phyloP scores from a whole-genome alignment of 1,140 invertebrate species.

The Dryas iulia region DNA sequence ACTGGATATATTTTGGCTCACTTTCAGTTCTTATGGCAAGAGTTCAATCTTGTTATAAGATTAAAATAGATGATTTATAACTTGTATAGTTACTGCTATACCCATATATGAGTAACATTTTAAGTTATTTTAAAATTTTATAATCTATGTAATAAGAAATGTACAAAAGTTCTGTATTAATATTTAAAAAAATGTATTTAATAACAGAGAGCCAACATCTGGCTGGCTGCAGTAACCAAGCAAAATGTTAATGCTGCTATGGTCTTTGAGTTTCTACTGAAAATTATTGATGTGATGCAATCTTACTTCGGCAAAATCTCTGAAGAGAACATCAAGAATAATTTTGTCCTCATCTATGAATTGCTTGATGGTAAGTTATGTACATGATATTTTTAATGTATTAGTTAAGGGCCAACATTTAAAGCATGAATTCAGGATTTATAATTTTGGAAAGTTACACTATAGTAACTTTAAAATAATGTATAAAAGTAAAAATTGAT shows the following conservation, averaged over 20 bases:
- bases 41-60: neutral
- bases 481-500: too few relatives aligned
- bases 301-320: slow-evolving; percentile 99
- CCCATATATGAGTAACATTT: neutral
- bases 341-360: slow-evolving; percentile 99
- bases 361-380: slow-evolving; percentile 91
- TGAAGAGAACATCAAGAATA: slow-evolving; percentile 99
- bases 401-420: too few relatives aligned
- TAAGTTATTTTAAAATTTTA: neutral
- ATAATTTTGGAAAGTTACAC: too few relatives aligned
- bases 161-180: too few relatives aligned
- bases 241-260: slow-evolving; percentile 99
- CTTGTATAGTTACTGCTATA: neutral
- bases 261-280: slow-evolving; percentile 99
- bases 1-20: slow-evolving; percentile 12
- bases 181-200: too few relatives aligned
- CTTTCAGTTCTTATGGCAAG: slow-evolving; percentile 23
- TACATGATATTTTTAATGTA: too few relatives aligned
- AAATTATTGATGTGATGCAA: slow-evolving; percentile 99
- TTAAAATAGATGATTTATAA: slow-evolving; percentile 14
- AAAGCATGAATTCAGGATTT: too few relatives aligned
- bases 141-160: neutral
- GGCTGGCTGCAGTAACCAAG: slow-evolving; percentile 99
- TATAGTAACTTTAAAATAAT: too few relatives aligned
- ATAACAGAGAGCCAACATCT: slow-evolving; percentile 95